These are phyloP conservation scores for Scartelaos histophorus DNA, from an alignment of 2,113 vertebrate genomes.

Conservation along the genomic window DNA sequence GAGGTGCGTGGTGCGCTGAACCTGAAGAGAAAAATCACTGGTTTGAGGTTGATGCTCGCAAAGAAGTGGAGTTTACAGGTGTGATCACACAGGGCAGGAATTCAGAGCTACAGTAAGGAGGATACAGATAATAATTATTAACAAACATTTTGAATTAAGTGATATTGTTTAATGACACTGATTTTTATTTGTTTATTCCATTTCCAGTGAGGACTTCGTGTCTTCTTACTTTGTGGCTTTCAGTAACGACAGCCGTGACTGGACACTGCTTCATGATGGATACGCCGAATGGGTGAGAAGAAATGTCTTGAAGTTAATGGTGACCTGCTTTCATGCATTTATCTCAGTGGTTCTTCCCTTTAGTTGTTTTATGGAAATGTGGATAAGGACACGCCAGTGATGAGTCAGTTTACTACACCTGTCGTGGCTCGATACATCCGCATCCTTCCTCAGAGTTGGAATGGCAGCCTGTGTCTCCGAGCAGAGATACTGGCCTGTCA, in stretches of 20 bases:
- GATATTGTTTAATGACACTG: neutral
- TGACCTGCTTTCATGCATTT: neutral
- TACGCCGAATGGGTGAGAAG: constrained; percentile 91
- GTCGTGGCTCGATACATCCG: constrained; percentile 90
- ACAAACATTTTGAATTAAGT: neutral
- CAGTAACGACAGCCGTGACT: constrained; percentile 94
- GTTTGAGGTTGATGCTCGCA: constrained; percentile 88
- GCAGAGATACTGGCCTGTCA: constrained; percentile 91
- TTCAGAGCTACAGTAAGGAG: constrained; percentile 82
- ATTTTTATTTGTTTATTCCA: neutral
- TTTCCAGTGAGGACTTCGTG: constrained; percentile 84
- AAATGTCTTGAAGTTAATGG: neutral
- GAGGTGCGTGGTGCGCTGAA: constrained; percentile 90
- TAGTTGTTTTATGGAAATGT: constrained; percentile 92
- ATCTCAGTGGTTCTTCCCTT: neutral
- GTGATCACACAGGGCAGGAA: constrained; percentile 93
- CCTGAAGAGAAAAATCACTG: constrained; percentile 85
- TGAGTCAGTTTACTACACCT: constrained; percentile 83
- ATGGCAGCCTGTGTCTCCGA: constrained; percentile 91
- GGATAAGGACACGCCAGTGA: constrained; percentile 90
- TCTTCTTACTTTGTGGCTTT: constrained; percentile 92
- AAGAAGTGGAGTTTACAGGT: constrained; percentile 87
- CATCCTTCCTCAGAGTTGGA: constrained; percentile 93
- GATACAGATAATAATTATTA: neutral
- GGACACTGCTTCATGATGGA: constrained; percentile 88